phyloP scores from a whole-genome alignment of 2,797 vertebrate genomes.

The Spheniscus humboldti region DNA sequence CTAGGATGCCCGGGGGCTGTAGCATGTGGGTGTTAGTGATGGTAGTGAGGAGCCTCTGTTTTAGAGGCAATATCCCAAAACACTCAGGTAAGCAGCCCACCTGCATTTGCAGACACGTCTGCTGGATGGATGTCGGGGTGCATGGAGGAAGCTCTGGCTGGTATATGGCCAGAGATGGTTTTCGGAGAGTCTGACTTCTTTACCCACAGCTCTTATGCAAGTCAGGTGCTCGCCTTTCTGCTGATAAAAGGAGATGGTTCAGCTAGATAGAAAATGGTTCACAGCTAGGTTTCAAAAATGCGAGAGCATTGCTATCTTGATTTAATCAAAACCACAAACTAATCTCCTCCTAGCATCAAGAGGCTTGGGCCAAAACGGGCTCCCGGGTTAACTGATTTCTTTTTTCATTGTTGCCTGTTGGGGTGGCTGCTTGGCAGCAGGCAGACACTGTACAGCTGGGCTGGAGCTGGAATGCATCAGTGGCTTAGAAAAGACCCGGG shows the following conservation, averaged over 20 bases:
- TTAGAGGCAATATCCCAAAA: background rate
- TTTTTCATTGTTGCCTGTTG: slow-evolving; percentile 39
- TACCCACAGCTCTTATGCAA: background rate
- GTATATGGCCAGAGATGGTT: fast-evolving
- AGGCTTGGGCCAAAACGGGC: background rate
- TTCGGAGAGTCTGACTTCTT: background rate
- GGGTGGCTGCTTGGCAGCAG: slow-evolving; percentile 15
- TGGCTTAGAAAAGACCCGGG: slow-evolving; percentile 13
- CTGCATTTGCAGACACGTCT: fast-evolving
- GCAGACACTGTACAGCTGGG: background rate
- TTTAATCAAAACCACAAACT: slow-evolving; percentile 24
- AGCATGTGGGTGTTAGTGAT: fast-evolving
- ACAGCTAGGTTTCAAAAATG: background rate
- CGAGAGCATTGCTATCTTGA: background rate
- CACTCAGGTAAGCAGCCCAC: background rate
- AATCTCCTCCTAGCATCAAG: slow-evolving; percentile 59
- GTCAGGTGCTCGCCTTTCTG: background rate
- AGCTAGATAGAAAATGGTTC: background rate
- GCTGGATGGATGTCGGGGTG: background rate
- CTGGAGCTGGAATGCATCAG: slow-evolving; percentile 11
- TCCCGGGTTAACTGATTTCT: slow-evolving; percentile 60
- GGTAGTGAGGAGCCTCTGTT: background rate
- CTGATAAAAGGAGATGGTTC: background rate
- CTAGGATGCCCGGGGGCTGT: background rate
- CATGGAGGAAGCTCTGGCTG: background rate